Conservation (phyloP, 2,113 vertebrate species). For the Meleagris gallopavo region DNA sequence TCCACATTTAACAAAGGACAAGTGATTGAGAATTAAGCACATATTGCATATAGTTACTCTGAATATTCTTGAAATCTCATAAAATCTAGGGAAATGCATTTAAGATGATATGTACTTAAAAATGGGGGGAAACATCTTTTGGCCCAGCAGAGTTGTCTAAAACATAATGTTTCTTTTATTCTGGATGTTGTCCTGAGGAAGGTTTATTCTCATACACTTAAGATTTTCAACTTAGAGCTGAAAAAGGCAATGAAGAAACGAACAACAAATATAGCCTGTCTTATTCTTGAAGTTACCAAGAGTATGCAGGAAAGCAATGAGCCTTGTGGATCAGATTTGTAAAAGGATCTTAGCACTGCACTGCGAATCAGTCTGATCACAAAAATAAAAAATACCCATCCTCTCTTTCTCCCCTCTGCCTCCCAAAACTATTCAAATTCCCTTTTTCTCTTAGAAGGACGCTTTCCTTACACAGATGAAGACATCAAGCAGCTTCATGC, state of each 20-base stretch:
- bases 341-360: neutral
- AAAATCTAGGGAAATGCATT: neutral
- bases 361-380: neutral
- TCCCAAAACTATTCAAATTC: neutral
- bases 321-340: fast-evolving
- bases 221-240: neutral
- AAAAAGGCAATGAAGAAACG: neutral
- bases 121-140: neutral
- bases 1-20: neutral
- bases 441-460: neutral
- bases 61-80: neutral
- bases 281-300: neutral
- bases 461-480: neutral
- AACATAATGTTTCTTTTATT: neutral
- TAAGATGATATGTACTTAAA: neutral
- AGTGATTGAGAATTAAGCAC: neutral
- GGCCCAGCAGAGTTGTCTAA: neutral
- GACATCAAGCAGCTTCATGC: neutral
- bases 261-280: neutral
- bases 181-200: neutral
- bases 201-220: neutral
- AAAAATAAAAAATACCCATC: neutral
- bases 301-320: neutral
- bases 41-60: neutral
- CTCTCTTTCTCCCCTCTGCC: too few relatives aligned